phyloP scores from a whole-genome alignment of 2,113 vertebrate species.

The Melanerpes formicivorus region DNA sequence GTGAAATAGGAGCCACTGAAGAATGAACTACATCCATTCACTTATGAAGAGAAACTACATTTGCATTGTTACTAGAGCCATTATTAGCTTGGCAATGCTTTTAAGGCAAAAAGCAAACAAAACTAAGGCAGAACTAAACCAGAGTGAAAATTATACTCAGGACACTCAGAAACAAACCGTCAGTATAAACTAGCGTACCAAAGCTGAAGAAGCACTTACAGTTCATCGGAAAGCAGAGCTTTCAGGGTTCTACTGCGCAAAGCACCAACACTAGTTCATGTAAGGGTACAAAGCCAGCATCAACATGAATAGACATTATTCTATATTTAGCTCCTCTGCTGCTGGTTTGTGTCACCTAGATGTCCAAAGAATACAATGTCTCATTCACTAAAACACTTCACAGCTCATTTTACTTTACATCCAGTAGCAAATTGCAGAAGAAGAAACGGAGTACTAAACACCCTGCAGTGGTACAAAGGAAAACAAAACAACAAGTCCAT shows the following conservation, averaged over 20 bases:
- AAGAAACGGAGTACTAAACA: background rate
- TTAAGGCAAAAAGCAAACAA: background rate
- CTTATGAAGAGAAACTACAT: background rate
- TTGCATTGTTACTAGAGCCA: background rate
- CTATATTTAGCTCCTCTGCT: background rate
- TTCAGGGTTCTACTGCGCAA: accelerated
- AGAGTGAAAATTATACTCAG: background rate
- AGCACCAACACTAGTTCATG: background rate
- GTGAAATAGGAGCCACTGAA: background rate
- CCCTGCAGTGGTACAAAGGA: background rate
- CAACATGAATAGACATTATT: background rate
- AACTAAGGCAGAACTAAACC: background rate
- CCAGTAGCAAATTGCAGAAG: slow-evolving; percentile 15
- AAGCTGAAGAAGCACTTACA: background rate
- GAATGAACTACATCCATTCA: background rate
- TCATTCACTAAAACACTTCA: background rate
- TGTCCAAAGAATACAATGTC: background rate
- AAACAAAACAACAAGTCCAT: background rate
- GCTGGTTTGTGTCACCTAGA: background rate
- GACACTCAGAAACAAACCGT: background rate
- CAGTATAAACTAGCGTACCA: background rate
- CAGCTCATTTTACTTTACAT: slow-evolving; percentile 2
- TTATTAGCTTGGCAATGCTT: background rate
- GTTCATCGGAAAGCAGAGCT: background rate
- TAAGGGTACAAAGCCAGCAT: background rate